Evolutionary conservation across 2,888 invertebrate genomes (phyloP).

Genomic region (Ceratothoa steindachneri): DNA sequence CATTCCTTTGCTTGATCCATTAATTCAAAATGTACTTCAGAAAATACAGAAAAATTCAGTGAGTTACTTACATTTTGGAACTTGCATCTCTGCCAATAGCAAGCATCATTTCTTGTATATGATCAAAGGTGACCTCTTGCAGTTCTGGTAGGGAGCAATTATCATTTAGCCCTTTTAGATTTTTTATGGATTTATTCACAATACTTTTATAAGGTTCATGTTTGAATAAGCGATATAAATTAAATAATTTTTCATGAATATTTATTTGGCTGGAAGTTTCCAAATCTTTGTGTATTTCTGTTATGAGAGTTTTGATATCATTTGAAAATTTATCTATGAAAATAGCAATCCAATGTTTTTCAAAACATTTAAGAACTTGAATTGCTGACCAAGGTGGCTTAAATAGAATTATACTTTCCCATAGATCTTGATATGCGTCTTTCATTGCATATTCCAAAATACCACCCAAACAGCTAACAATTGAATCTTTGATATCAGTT

Average conservation of each 20-base stretch:
- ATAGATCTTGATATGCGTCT: constrained; percentile 59
- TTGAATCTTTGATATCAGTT: not conserved
- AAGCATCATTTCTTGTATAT: not conserved
- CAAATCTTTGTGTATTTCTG: not conserved
- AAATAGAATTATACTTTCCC: constrained; percentile 59
- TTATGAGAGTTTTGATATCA: not conserved
- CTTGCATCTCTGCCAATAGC: not conserved
- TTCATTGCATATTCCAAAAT: constrained; percentile 60
- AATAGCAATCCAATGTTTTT: constrained; percentile 62
- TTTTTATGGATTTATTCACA: too few relatives aligned
- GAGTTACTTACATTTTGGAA: not conserved
- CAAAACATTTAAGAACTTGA: constrained; percentile 59
- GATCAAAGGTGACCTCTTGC: not conserved
- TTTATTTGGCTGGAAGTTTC: not conserved
- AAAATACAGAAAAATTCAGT: too few relatives aligned
- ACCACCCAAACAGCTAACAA: constrained; percentile 49
- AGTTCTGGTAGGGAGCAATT: too few relatives aligned
- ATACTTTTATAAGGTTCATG: not conserved
- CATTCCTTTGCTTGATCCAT: too few relatives aligned
- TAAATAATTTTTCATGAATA: not conserved
- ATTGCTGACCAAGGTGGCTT: constrained; percentile 60
- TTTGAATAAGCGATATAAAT: not conserved
- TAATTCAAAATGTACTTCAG: too few relatives aligned
- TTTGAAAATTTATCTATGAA: constrained; percentile 52
- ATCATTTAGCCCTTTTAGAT: too few relatives aligned